Conservation (phyloP, 2,113 vertebrate species). For the Hippocampus zosterae region DNA sequence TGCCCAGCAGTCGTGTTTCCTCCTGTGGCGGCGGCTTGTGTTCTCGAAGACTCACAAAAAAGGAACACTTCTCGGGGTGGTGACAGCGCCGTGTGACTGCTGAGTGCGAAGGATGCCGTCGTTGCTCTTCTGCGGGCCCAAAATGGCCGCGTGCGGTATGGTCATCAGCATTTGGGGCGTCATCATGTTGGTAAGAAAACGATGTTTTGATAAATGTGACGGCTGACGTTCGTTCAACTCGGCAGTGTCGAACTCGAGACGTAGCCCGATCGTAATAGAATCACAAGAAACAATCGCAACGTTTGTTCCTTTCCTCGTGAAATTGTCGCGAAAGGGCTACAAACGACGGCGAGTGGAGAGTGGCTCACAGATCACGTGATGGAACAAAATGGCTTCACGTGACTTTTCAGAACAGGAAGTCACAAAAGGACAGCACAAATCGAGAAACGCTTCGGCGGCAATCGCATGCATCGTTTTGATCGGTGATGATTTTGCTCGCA, state of each 20-base stretch:
- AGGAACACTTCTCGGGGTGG: neutral
- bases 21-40: neutral
- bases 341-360: no score
- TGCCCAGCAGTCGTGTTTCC: neutral
- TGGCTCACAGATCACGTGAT: neutral
- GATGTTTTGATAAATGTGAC: no score
- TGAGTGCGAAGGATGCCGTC: constrained; percentile 72
- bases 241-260: no score
- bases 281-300: neutral
- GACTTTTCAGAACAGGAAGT: constrained; percentile 6
- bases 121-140: constrained; percentile 87
- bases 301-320: neutral
- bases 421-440: neutral
- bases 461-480: neutral
- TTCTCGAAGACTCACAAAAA: neutral
- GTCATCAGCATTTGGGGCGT: constrained; percentile 90
- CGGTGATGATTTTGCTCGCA: neutral
- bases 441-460: neutral
- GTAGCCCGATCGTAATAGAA: no score
- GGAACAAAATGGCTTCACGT: neutral
- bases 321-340: neutral
- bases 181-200: constrained; percentile 84
- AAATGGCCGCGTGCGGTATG: constrained; percentile 89
- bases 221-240: no score
- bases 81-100: neutral